Evolutionary conservation across 2,797 vertebrate species (phyloP).

Genomic region (Sorex maritimensis): DNA sequence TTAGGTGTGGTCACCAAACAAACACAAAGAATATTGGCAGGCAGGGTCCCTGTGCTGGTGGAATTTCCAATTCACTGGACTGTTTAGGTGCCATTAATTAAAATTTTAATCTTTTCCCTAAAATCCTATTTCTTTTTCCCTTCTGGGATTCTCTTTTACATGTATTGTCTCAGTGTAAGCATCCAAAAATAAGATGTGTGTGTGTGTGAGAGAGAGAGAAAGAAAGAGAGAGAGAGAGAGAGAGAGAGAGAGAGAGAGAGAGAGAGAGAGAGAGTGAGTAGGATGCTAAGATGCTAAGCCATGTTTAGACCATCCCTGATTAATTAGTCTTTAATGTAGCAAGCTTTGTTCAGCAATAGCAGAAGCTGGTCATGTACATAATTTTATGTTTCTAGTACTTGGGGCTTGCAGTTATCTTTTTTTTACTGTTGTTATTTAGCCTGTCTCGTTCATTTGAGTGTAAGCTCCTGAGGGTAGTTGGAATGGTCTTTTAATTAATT

Average conservation of each 20-base stretch:
- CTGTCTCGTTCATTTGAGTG: conserved; percentile 72
- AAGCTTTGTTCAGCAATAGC: conserved; percentile 66
- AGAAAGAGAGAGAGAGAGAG: too few relatives aligned
- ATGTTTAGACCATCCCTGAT: conserved; percentile 67
- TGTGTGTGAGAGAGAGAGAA: neutral
- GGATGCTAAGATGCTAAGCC: neutral
- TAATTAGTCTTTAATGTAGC: conserved; percentile 70
- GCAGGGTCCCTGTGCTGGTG: neutral
- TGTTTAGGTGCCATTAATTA: neutral
- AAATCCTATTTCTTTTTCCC: neutral
- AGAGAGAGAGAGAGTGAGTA: too few relatives aligned
- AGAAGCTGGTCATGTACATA: conserved; percentile 69
- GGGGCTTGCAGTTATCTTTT: conserved; percentile 75
- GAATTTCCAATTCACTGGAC: neutral
- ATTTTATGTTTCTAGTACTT: conserved; percentile 69
- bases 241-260: too few relatives aligned
- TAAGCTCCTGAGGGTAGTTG: conserved; percentile 77
- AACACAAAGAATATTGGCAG: neutral
- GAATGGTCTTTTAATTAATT: conserved; percentile 80
- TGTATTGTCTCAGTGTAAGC: neutral
- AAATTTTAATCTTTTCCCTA: neutral
- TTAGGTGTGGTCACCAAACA: too few relatives aligned
- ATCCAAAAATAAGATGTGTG: conserved; percentile 8
- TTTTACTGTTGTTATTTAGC: conserved; percentile 70
- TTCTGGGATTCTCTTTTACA: conserved; percentile 57